These are phyloP conservation scores for Chrysochloris asiatica DNA, from an alignment of 2,113 vertebrate genomes.

Conservation along the genomic window DNA sequence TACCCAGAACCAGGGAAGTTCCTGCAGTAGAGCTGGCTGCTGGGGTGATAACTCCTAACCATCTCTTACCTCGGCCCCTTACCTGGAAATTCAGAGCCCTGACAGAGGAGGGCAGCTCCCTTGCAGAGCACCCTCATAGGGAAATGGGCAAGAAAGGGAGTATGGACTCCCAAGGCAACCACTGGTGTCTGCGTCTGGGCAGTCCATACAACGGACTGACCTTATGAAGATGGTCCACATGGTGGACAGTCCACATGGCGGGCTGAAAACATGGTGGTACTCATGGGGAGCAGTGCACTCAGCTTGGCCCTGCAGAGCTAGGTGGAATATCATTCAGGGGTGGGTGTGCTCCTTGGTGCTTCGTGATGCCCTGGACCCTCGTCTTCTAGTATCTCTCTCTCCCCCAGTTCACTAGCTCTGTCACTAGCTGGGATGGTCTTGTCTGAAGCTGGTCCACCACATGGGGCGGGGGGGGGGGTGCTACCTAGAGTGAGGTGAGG, in stretches of 20 bases:
- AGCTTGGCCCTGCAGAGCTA: background rate
- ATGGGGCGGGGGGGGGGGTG: background rate
- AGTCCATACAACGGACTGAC: background rate
- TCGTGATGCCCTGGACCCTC: background rate
- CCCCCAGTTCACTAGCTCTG: background rate
- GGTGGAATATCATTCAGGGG: background rate
- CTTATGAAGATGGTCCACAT: no score
- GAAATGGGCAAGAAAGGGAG: background rate
- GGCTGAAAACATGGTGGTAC: no score
- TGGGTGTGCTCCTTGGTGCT: background rate
- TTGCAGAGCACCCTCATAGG: background rate
- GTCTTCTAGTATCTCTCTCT: background rate
- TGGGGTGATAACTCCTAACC: background rate
- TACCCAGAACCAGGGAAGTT: background rate
- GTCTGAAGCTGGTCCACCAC: background rate
- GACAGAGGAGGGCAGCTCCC: background rate
- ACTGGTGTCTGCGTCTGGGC: background rate
- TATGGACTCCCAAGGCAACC: background rate
- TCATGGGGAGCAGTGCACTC: background rate
- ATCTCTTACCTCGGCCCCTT: rapidly evolving
- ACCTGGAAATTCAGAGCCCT: background rate
- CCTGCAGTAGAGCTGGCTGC: background rate
- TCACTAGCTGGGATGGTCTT: background rate
- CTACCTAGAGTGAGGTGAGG: background rate
- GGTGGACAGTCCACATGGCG: no score